Evolutionary conservation across 2,113 vertebrate species (phyloP), one percentile per base, ranked within the genome.

Genomic region (Tympanuchus pallidicinctus): DNA sequence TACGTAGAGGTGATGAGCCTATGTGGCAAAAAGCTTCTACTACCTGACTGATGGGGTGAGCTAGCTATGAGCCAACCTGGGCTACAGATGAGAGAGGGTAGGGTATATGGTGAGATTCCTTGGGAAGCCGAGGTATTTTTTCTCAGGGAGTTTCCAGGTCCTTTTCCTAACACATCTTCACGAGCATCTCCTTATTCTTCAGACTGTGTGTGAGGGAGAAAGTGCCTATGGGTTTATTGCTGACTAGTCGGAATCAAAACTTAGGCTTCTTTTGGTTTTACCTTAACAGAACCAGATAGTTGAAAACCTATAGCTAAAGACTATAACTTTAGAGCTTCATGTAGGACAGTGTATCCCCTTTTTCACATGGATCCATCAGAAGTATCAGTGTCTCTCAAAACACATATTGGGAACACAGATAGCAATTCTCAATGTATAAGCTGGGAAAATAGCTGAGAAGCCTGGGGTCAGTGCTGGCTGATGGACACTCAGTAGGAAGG

Each of bases 401-500:
- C 16, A 52, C 8, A 6, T 32, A 32, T 67, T 2, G 1, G 56
- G 24, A 86, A 21, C 0, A 1, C 14, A 14, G 1, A 0, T 56
- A 20, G 24, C 57, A 56, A 36, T 59, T 80, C 30, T 47, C 15
- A 27, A 21, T 1, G 2, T 1, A 40, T 25, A 52, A 65, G 21
- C 21, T 74, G 60, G 38, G 64, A 50, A 45, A 8, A 9, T 28
- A 69, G 20, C 43, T 75, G 34, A 13, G 3, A 10, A 32, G 65
- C 32, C 38, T 69, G 71, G 42, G 11, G 75, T 72, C 34, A 54
- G n/a, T 45, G 36, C 34, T 79, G 52, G 4, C 5, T 30, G 25
- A 3, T 65, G 5, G 25, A 12, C 16, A 10, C 36, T 45, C 48
- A 74, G 13, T 28, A 40, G 40, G 50, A 57, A 72, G 36, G 63